A percentile compares a stretch with the other conserved stretches of the same genome.
Evolutionary conservation across 2,888 invertebrate species (phyloP).

Genomic region (Protodeltote pygarga): DNA sequence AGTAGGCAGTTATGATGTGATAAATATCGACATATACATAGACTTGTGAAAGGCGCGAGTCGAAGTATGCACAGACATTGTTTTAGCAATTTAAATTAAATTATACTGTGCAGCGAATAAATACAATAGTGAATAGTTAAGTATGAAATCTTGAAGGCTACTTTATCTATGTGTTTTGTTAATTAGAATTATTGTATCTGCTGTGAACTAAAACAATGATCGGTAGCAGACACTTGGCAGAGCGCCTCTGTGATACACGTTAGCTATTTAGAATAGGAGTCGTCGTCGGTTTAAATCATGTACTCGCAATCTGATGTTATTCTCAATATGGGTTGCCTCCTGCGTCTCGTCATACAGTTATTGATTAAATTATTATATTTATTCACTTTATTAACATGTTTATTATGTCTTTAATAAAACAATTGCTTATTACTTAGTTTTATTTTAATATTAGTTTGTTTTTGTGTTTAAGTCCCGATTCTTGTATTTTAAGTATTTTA

Average conservation of each 20-base stretch:
- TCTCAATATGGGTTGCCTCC: slow-evolving; percentile 67
- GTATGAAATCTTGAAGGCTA: slow-evolving; percentile 32
- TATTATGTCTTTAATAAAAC: slow-evolving; percentile 87
- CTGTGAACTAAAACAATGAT: slow-evolving; percentile 52
- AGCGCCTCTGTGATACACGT: slow-evolving; percentile 82
- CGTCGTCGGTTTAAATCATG: slow-evolving; percentile 65
- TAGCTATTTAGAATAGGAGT: slow-evolving; percentile 73
- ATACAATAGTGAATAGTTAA: slow-evolving; percentile 42
- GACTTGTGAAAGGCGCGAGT: slow-evolving; percentile 50
- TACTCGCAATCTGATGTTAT: slow-evolving; percentile 66
- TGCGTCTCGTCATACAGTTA: slow-evolving; percentile 70
- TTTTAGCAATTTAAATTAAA: slow-evolving; percentile 31
- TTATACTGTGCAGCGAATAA: slow-evolving; percentile 35
- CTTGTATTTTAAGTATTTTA: background rate
- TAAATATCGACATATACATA: slow-evolving; percentile 54
- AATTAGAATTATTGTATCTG: slow-evolving; percentile 39
- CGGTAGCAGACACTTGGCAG: slow-evolving; percentile 63
- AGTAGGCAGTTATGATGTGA: slow-evolving; percentile 63
- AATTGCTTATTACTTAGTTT: slow-evolving; percentile 77
- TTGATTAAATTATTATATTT: slow-evolving; percentile 79
- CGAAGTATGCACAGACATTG: slow-evolving; percentile 43
- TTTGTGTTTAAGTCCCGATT: background rate
- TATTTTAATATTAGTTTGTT: slow-evolving; percentile 43
- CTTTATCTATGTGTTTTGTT: slow-evolving; percentile 39
- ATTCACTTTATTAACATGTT: slow-evolving; percentile 86